Evolutionary conservation across 2,113 vertebrate species (phyloP), one percentile per base, ranked within the genome.

Genomic region (Tor tambroides): DNA sequence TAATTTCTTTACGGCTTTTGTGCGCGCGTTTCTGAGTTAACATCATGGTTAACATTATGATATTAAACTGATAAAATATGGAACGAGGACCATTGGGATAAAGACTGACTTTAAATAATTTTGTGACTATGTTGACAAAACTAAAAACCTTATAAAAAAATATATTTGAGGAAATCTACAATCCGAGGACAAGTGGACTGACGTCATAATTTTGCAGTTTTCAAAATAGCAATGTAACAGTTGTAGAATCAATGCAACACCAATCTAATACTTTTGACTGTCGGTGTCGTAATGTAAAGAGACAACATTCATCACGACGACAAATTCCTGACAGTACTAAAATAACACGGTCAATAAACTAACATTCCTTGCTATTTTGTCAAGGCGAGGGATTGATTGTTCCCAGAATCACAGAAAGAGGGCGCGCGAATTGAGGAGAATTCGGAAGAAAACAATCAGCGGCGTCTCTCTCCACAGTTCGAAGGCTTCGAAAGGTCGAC

Each of bases 401-500:
- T 46, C 49, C 78, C 8, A 54, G 41, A 54, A 67, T 86, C 51
- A 87, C 86, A 75, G 54, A 54, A 23, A 76, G 86, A 74, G 80
- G 54, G 86, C 71, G 86, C 38, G 51, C 41, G 43, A 79, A 28
- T 65, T 63, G 3, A 43, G 15, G 6, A 71, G 26, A 59, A 30
- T 56, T 28, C n/a, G 38, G 41, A 23, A 7, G 23, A 87, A 74
- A 83, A 87, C 54, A 65, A 38, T 83, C 49, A 41, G 26, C 78
- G 19, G 32, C 23, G 7, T 76, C 71, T 49, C 80, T 72, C 88
- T 83, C 49, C 65, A 23, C 59, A 87, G 65, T 78, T 32, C 49
- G 38, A 15, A 26, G 65, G 51, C 80, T 74, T 84, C 83, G 63
- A 81, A 87, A 89, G 88, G 88, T 87, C 88, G 86, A 83, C 30